Conservation (phyloP, 2,113 vertebrate genomes). For the Fulica atra region DNA sequence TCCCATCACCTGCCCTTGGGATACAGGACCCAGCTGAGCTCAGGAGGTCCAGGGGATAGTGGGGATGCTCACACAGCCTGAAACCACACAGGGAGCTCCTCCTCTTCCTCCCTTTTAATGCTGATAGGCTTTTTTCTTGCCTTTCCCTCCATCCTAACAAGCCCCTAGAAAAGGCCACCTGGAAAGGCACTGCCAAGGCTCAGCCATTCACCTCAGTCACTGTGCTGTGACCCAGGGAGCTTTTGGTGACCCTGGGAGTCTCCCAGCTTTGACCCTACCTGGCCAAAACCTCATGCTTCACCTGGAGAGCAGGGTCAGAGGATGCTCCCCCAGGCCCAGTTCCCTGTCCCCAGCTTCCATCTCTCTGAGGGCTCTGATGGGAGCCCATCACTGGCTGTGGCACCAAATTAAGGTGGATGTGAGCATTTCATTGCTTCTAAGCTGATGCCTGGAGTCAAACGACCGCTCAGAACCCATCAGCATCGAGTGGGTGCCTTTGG, state of each 20-base stretch:
- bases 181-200: background rate
- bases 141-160: background rate
- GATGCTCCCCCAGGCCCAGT: accelerated
- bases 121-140: background rate
- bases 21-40: background rate
- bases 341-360: background rate
- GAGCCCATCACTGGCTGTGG: accelerated
- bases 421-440: accelerated
- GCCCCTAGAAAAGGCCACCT: background rate
- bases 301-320: background rate
- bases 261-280: background rate
- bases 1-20: background rate
- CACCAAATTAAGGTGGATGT: background rate
- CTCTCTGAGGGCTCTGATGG: background rate
- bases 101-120: background rate
- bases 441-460: background rate
- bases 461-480: background rate
- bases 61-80: background rate
- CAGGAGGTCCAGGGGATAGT: accelerated
- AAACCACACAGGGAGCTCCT: background rate
- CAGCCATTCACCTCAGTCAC: background rate
- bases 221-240: background rate
- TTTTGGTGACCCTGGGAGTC: background rate
- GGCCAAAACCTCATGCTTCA: background rate
- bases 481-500: accelerated